Conservation (phyloP, 2,797 vertebrate species). For the Rachycentron canadum region DNA sequence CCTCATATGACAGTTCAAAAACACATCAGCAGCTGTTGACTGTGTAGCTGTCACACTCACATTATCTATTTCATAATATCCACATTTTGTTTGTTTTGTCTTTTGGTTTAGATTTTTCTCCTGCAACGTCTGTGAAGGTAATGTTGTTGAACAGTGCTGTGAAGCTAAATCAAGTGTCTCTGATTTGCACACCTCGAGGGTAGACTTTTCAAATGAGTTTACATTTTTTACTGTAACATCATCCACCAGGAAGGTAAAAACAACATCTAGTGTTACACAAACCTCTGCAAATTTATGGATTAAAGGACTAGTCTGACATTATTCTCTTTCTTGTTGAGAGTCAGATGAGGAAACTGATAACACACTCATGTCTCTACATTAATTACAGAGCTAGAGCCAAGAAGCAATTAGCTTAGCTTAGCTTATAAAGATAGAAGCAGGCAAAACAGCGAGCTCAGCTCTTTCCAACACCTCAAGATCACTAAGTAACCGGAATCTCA, state of each 20-base stretch:
- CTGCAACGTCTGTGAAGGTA: not conserved
- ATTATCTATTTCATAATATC: not conserved
- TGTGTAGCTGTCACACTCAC: not conserved
- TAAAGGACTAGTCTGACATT: not conserved
- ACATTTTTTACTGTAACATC: not conserved
- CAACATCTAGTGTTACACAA: not conserved
- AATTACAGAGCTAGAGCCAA: not conserved
- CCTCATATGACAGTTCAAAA: not conserved
- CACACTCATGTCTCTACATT: not conserved
- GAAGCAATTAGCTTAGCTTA: conserved; percentile 9
- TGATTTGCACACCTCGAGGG: not conserved
- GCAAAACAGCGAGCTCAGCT: not conserved
- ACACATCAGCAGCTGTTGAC: not conserved
- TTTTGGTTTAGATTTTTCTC: not conserved
- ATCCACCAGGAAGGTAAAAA: not conserved
- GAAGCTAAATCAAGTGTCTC: not conserved
- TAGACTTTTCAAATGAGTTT: not conserved
- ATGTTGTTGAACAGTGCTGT: not conserved
- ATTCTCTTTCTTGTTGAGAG: not conserved
- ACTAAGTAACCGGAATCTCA: not conserved
- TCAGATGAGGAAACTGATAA: not conserved
- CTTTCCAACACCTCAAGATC: not conserved
- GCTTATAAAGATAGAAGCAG: not conserved
- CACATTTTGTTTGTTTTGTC: not conserved
- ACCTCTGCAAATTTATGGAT: not conserved